Conservation (phyloP, 2,797 vertebrate genomes). For the Gallirallus australis region DNA sequence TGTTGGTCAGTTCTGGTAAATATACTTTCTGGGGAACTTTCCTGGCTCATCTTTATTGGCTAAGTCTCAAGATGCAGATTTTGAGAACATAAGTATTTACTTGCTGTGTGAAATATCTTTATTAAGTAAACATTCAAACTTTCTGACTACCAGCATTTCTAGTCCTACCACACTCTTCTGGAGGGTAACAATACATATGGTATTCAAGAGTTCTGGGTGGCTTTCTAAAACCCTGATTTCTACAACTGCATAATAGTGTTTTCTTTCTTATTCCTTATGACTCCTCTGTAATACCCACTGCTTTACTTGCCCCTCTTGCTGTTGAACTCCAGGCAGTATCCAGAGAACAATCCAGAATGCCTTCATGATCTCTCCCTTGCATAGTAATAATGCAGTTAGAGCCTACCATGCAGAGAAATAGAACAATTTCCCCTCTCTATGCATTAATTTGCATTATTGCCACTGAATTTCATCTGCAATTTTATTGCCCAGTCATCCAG, state of each 20-base stretch:
- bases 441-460: neutral
- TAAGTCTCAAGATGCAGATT: neutral
- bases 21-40: neutral
- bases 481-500: neutral
- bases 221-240: neutral
- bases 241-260: neutral
- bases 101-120: neutral
- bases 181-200: rapidly evolving
- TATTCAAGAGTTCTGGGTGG: neutral
- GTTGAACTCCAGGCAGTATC: neutral
- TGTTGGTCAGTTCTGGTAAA: neutral
- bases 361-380: neutral
- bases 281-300: neutral
- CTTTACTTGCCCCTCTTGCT: neutral
- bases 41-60: neutral
- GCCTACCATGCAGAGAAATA: neutral
- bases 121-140: neutral
- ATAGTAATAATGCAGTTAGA: neutral
- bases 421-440: neutral
- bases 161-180: neutral
- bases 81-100: neutral
- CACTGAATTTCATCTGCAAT: neutral
- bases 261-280: neutral
- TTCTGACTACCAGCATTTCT: neutral
- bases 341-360: neutral